These are phyloP conservation scores for Papilio polytes DNA, from an alignment of 1,140 invertebrate genomes.

Conservation along the genomic window DNA sequence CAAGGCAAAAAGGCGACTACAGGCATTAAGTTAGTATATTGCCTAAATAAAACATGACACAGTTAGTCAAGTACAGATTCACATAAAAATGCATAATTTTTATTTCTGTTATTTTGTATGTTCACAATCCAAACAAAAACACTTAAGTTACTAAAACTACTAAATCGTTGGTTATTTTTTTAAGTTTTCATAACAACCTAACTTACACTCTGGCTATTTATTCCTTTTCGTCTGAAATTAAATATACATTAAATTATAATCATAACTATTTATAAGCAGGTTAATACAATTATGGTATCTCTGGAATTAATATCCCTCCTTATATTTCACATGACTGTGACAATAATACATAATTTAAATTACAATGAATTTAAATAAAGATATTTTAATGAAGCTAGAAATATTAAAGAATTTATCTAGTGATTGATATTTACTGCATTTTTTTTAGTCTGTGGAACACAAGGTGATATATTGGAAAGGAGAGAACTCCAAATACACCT, in stretches of 20 bases:
- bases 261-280: not conserved
- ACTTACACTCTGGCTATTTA: conserved; percentile 64
- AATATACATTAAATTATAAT: conserved; percentile 42
- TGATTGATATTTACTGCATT: no score
- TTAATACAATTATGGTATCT: not conserved
- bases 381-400: no score
- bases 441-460: no score
- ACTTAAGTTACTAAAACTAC: conserved; percentile 7
- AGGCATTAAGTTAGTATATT: conserved; percentile 12
- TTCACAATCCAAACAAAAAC: not conserved
- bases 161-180: conserved; percentile 26
- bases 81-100: conserved; percentile 6
- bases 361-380: no score
- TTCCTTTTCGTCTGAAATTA: conserved; percentile 77
- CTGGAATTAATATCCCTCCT: no score
- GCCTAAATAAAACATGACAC: conserved; percentile 3
- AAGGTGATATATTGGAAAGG: no score
- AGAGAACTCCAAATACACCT: no score
- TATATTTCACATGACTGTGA: no score
- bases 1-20: not conserved
- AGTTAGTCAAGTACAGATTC: conserved; percentile 28
- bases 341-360: no score
- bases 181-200: conserved; percentile 46
- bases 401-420: no score
- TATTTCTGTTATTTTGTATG: not conserved